phyloP scores from a whole-genome alignment of 1,140 invertebrate species.

The Ostrea edulis region DNA sequence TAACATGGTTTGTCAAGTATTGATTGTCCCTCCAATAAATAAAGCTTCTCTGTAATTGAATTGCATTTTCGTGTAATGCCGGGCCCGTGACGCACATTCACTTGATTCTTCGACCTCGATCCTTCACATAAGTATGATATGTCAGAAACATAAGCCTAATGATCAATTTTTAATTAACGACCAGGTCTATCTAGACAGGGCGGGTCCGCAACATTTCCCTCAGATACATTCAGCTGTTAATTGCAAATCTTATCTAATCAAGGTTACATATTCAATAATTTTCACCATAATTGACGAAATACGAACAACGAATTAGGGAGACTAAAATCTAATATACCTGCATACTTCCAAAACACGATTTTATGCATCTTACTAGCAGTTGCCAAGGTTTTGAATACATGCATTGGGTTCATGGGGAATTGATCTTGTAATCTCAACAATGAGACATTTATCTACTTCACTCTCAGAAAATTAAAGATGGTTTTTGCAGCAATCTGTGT shows the following conservation, averaged over 20 bases:
- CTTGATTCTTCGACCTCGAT: conserved; percentile 6
- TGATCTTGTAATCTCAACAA: too few relatives aligned
- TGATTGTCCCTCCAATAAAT: conserved; percentile 36
- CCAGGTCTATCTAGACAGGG: not conserved
- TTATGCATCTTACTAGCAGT: too few relatives aligned
- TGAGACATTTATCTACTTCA: too few relatives aligned
- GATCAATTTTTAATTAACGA: conserved; percentile 19
- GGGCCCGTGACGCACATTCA: not conserved
- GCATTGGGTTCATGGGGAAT: too few relatives aligned
- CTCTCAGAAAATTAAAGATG: too few relatives aligned
- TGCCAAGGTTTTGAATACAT: too few relatives aligned
- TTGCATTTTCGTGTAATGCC: conserved; percentile 16
- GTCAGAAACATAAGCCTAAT: not conserved
- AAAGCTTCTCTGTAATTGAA: conserved; percentile 26
- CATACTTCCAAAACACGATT: not conserved
- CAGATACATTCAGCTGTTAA: not conserved
- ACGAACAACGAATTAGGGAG: too few relatives aligned
- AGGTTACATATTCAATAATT: not conserved
- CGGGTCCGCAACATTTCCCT: not conserved
- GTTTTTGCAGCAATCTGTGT: too few relatives aligned
- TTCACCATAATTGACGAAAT: not conserved
- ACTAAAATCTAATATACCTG: not conserved
- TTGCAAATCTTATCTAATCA: not conserved
- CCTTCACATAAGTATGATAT: conserved; percentile 23
- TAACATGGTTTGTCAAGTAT: conserved; percentile 18